These are phyloP conservation scores for Megaceryle torquata DNA, from an alignment of 2,113 vertebrate species.

Conservation along the genomic window DNA sequence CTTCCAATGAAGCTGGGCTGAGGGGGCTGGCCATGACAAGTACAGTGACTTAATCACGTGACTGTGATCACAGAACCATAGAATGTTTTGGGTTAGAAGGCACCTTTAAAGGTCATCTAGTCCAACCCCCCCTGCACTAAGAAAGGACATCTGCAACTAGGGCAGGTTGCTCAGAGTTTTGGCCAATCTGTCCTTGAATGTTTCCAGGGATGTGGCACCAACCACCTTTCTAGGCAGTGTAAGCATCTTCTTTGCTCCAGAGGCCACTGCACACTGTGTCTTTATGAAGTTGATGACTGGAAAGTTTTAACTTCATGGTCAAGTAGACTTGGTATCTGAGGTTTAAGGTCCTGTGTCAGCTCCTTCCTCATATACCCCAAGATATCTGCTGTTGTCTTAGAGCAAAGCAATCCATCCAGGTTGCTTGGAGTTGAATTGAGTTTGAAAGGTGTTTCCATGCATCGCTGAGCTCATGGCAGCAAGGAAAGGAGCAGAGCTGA, in stretches of 20 bases:
- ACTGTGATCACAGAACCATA: not conserved
- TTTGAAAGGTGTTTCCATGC: not conserved
- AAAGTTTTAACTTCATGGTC: not conserved
- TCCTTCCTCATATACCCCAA: not conserved
- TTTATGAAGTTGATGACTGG: not conserved
- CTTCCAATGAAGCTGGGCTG: not conserved
- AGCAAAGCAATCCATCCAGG: not conserved
- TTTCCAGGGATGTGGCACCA: too few species aligned
- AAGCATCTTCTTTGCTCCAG: not conserved
- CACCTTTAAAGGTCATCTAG: too few species aligned
- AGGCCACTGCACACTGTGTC: not conserved
- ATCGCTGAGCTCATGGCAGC: not conserved
- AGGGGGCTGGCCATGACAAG: not conserved
- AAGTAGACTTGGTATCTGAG: not conserved
- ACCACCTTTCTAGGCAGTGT: too few species aligned
- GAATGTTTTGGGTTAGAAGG: too few species aligned
- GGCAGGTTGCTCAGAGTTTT: too few species aligned
- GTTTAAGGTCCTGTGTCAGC: not conserved
- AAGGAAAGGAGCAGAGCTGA: not conserved
- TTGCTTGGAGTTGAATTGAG: not conserved
- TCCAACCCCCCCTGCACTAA: too few species aligned
- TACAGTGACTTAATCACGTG: not conserved
- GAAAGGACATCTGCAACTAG: too few species aligned
- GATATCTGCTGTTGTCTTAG: not conserved
- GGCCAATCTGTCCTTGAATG: too few species aligned